Conservation (phyloP, 2,888 invertebrate genomes). For the Lissocephala sabroskyi region DNA sequence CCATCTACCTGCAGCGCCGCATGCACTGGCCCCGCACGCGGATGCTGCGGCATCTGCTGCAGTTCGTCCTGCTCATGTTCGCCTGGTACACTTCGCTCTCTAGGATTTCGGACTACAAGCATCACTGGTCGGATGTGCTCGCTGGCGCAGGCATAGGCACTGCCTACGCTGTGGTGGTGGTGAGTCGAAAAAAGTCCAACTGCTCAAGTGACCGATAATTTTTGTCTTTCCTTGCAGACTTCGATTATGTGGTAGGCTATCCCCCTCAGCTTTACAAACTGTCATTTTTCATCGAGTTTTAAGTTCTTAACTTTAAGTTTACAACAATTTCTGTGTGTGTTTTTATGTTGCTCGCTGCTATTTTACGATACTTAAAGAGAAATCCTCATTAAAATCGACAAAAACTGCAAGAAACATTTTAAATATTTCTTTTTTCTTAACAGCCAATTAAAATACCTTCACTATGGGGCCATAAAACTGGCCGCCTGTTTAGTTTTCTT, state of each 20-base stretch:
- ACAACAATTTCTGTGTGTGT: constrained; percentile 10
- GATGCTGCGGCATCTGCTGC: constrained; percentile 86
- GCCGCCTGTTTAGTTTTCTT: too few species aligned
- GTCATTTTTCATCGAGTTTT: constrained; percentile 6
- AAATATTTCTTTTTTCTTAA: too few species aligned
- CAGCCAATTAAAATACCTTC: too few species aligned
- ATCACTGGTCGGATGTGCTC: constrained; percentile 97
- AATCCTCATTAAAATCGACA: too few species aligned
- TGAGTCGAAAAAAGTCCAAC: constrained; percentile 72
- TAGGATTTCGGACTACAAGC: constrained; percentile 95
- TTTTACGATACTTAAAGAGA: too few species aligned
- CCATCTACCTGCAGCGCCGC: constrained; percentile 92
- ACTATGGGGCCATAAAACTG: too few species aligned
- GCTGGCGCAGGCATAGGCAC: constrained; percentile 83
- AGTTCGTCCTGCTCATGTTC: constrained; percentile 84
- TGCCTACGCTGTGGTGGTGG: constrained; percentile 79
- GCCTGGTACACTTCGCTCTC: constrained; percentile 91
- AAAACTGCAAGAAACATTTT: too few species aligned
- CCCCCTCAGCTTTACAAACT: background rate
- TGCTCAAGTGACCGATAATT: background rate
- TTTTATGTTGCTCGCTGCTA: constrained; percentile 28
- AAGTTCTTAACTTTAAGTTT: constrained; percentile 6
- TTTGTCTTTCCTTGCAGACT: constrained; percentile 31
- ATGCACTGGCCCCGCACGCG: constrained; percentile 86
- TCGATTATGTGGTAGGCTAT: constrained; percentile 44